A percentile compares a stretch with the other conserved stretches of the same genome.
Conservation (phyloP, 2,113 vertebrate species). For the Anarhynchus alexandrinus region DNA sequence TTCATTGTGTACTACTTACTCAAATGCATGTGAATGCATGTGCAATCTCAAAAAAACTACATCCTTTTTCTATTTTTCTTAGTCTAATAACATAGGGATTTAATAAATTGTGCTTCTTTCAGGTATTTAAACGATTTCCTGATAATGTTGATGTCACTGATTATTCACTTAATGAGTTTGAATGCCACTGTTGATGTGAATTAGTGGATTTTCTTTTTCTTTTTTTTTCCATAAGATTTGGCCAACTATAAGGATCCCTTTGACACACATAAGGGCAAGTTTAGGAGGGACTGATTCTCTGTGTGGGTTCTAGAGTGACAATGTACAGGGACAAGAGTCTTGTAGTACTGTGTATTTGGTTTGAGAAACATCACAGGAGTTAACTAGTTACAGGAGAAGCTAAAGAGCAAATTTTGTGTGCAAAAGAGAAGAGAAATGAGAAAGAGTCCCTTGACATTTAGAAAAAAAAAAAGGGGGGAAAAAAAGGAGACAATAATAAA, state of each 20-base stretch:
- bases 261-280: rapidly evolving
- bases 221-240: not conserved
- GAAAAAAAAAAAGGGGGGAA: not conserved
- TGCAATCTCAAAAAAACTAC: not conserved
- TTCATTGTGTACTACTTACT: not conserved
- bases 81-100: not conserved
- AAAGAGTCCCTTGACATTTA: not conserved
- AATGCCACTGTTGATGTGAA: not conserved
- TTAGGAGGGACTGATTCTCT: not conserved
- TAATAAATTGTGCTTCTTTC: not conserved
- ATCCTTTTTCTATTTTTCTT: not conserved
- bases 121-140: not conserved
- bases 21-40: rapidly evolving
- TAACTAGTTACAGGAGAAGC: not conserved
- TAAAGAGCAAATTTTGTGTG: not conserved
- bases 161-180: not conserved
- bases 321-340: not conserved
- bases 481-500: no score
- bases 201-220: not conserved
- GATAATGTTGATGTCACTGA: not conserved
- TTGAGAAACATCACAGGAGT: not conserved
- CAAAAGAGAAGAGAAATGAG: not conserved
- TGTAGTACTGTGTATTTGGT: not conserved
- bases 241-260: not conserved
- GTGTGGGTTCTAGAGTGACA: not conserved